Base-by-base conservation (phyloP, 1,140 invertebrate genomes). In the Habropoda laboriosa region DNA sequence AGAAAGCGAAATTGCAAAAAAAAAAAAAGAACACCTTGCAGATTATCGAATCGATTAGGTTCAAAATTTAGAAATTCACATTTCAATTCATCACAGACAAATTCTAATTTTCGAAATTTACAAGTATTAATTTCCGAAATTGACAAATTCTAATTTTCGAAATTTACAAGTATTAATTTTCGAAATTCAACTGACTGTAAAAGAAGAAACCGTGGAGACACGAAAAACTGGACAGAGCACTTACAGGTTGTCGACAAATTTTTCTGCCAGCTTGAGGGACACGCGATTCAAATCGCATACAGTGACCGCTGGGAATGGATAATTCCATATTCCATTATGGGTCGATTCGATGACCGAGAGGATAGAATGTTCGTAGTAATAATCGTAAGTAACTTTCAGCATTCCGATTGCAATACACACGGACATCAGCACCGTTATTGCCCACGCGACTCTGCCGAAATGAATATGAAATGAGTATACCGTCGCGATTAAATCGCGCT, bases 271-370 rank as follows among this genome's bases (percentile, higher is more conserved):
- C n/a, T 78, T 90, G 27, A 89, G 91, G 0, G 94, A 95, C 30
- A 95, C 88, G 76, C 93, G 91, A 89, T 96, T 96, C 24, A 95
- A 92, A 81, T 94, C 93, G 83, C 96, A 96, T 55, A 96, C 92
- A 0, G 95, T 96, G 0, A 96, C 94, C 0, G 95, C 95, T 0
- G 96, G 96, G 88, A 96, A 96, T 0, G 95, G 95, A 72, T 95
- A 94, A 85, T 95, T 94, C 94, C 95, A 96, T 51, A 96, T 95
- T n/a, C 95, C 94, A 57, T 94, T 94, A 89, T 96, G 95, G 0
- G 95, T 95, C 35, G 94, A 95, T 83, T 96, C 95, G 79, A 96
- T 95, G 0, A 96, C 94, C 3, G 93, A 92, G 3, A 94, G 85
- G 0, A 93, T 94, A 4, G 92, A 91, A 16, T 92, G 93, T 24